phyloP scores from a whole-genome alignment of 2,888 invertebrate species.

The Caenorhabditis panamensis region DNA sequence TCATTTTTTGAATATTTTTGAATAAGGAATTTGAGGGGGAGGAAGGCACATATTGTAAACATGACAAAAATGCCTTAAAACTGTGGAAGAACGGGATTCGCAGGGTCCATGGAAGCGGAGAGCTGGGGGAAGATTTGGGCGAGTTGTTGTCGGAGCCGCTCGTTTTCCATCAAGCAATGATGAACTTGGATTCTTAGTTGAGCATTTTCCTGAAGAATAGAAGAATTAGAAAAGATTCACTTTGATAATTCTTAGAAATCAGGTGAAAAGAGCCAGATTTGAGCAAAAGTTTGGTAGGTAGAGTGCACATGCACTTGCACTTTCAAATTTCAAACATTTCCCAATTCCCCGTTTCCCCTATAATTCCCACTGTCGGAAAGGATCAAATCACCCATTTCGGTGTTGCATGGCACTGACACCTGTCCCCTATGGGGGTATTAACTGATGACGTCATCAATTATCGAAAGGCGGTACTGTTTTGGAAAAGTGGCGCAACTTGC shows the following conservation, averaged over 20 bases:
- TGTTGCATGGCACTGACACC: slow-evolving; percentile 34
- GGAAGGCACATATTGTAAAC: neutral
- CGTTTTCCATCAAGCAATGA: slow-evolving; percentile 15
- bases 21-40: neutral
- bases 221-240: neutral
- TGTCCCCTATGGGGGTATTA: slow-evolving; percentile 53
- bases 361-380: slow-evolving; percentile 8
- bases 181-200: slow-evolving; percentile 32
- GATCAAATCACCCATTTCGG: slow-evolving; percentile 25
- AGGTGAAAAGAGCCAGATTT: too few relatives aligned
- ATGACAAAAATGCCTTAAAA: neutral
- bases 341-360: neutral
- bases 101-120: neutral
- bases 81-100: neutral
- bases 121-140: neutral
- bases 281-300: neutral
- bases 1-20: neutral
- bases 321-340: slow-evolving; percentile 12
- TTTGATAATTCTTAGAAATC: too few relatives aligned
- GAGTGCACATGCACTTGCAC: neutral
- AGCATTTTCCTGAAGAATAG: slow-evolving; percentile 56
- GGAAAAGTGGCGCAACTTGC: slow-evolving; percentile 11
- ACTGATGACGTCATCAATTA: slow-evolving; percentile 69
- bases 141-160: neutral
- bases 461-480: slow-evolving; percentile 22